Conservation (phyloP, 2,888 invertebrate genomes). For the Diachrysia chrysitis region DNA sequence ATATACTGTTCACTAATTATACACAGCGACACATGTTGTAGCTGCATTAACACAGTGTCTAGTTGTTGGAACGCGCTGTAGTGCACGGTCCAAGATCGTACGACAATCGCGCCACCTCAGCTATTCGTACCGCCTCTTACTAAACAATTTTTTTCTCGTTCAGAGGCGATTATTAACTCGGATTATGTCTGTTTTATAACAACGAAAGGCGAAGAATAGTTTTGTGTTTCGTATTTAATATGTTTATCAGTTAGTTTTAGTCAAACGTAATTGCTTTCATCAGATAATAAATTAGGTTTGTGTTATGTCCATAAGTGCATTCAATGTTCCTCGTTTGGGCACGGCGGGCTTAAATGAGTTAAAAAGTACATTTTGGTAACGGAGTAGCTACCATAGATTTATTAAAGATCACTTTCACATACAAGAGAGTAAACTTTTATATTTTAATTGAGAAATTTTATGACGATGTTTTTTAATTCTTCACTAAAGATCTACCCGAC, state of each 20-base stretch:
- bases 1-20: constrained; percentile 29
- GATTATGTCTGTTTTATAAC: constrained; percentile 21
- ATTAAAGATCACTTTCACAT: background rate
- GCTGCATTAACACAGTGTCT: constrained; percentile 58
- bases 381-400: background rate
- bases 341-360: too few species aligned
- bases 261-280: background rate
- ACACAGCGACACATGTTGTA: constrained; percentile 22
- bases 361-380: background rate
- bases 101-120: constrained; percentile 76
- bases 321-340: too few species aligned
- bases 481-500: background rate
- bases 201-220: constrained; percentile 18
- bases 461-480: background rate
- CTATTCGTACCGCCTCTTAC: constrained; percentile 64
- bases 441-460: too few species aligned
- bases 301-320: background rate
- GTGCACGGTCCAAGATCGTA: constrained; percentile 71
- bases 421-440: background rate
- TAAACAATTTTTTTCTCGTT: constrained; percentile 56
- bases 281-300: background rate
- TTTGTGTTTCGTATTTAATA: constrained; percentile 19
- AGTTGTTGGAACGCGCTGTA: constrained; percentile 63
- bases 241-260: constrained; percentile 27
- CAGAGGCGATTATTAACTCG: constrained; percentile 34